Evolutionary conservation across 2,797 vertebrate genomes (phyloP).

Genomic region (Merluccius polli): DNA sequence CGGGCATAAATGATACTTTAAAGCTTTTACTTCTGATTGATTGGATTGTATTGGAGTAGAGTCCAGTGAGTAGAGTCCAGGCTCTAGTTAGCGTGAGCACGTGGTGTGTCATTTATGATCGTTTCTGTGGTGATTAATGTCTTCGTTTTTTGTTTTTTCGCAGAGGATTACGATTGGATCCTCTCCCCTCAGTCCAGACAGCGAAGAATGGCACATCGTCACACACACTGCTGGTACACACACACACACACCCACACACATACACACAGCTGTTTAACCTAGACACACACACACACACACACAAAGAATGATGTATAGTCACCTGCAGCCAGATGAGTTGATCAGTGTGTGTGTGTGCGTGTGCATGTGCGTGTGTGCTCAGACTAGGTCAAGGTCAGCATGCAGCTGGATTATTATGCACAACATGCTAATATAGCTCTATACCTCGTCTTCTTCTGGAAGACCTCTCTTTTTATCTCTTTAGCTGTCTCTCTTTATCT

Average conservation of each 20-base stretch:
- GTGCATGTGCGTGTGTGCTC: constrained; percentile 15
- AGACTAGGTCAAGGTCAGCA: constrained; percentile 25
- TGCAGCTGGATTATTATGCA: constrained; percentile 34
- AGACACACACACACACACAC: not conserved
- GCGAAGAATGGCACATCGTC: constrained; percentile 73
- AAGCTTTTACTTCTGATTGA: not conserved
- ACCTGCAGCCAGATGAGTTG: too few relatives aligned
- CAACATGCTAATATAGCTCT: constrained; percentile 40
- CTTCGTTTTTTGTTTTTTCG: not conserved
- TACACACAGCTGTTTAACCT: not conserved
- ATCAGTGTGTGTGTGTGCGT: not conserved
- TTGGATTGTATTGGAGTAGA: not conserved
- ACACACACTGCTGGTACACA: constrained; percentile 65
- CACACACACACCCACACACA: constrained; percentile 17
- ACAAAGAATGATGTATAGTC: not conserved
- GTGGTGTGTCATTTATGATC: not conserved
- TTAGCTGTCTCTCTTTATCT: not conserved
- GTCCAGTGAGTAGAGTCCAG: not conserved
- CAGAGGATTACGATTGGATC: not conserved
- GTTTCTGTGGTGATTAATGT: not conserved
- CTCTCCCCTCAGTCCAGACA: constrained; percentile 53
- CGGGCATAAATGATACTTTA: not conserved
- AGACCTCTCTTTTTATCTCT: not conserved
- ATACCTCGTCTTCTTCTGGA: not conserved
- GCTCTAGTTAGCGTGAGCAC: not conserved